Evolutionary conservation across 2,797 vertebrate species (phyloP).

Genomic region (Caiman crocodilus): DNA sequence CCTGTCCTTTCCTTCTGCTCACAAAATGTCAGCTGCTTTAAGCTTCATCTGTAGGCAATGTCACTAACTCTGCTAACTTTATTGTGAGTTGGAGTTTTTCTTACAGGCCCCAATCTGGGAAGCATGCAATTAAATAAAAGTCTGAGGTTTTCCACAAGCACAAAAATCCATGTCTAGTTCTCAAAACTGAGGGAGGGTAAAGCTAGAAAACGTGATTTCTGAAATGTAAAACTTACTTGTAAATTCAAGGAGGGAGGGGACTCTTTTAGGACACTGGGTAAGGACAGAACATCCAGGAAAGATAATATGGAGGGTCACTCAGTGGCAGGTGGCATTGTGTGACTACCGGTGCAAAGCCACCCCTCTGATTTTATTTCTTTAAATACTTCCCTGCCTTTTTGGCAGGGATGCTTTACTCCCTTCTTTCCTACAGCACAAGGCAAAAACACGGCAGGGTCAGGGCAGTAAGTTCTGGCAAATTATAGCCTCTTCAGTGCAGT

Average conservation of each 20-base stretch:
- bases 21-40: background rate
- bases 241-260: background rate
- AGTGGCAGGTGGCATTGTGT: slow-evolving; percentile 59
- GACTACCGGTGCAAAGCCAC: slow-evolving; percentile 61
- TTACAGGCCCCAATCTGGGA: slow-evolving; percentile 31
- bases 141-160: slow-evolving; percentile 4
- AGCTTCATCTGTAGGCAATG: background rate
- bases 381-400: slow-evolving; percentile 63
- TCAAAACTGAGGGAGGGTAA: slow-evolving; percentile 58
- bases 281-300: slow-evolving; percentile 13
- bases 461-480: background rate
- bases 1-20: background rate
- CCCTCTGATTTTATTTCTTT: slow-evolving; percentile 35
- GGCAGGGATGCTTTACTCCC: slow-evolving; percentile 36
- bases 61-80: background rate
- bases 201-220: background rate
- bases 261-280: slow-evolving; percentile 26
- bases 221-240: background rate
- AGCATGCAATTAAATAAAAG: slow-evolving; percentile 59
- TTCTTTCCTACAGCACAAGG: background rate
- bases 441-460: background rate
- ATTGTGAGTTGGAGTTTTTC: background rate
- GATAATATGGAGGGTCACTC: slow-evolving; percentile 23
- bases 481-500: background rate
- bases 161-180: slow-evolving; percentile 24